Percentiles rank a stretch among this genome's conserved stretches.
phyloP scores from a whole-genome alignment of 2,797 vertebrate genomes.

The Pseudomugil tenellus region DNA sequence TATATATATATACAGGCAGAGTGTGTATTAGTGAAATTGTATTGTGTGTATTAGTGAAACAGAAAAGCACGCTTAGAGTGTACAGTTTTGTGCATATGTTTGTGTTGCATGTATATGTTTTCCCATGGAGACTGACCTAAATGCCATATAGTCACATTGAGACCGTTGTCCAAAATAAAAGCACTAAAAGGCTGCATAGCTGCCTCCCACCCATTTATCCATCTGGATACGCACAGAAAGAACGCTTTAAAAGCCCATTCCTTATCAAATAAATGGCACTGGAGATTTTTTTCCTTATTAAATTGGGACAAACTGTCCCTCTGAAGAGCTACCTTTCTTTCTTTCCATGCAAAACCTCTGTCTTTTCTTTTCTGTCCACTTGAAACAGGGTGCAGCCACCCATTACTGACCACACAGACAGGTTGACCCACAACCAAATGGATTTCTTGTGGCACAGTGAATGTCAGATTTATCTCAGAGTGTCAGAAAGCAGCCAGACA shows the following conservation, averaged over 20 bases:
- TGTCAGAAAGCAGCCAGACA: constrained; percentile 47
- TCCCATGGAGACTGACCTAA: background rate
- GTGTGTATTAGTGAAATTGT: background rate
- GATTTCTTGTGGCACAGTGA: constrained; percentile 46
- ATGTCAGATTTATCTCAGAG: constrained; percentile 56
- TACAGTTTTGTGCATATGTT: background rate
- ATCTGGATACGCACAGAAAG: background rate
- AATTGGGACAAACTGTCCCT: background rate
- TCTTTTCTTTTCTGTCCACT: constrained; percentile 1
- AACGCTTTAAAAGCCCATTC: background rate
- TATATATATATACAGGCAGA: too few relatives aligned
- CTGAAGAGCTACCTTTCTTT: background rate
- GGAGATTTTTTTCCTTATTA: background rate
- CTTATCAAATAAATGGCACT: background rate
- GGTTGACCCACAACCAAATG: constrained; percentile 11
- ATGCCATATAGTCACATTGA: background rate
- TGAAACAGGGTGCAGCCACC: constrained; percentile 8
- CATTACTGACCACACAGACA: constrained; percentile 29
- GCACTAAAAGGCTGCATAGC: constrained; percentile 7
- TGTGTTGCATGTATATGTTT: background rate
- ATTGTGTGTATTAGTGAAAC: background rate
- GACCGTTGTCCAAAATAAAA: constrained; percentile 1
- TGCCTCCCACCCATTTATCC: background rate
- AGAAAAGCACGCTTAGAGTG: background rate
- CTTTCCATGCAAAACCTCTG: constrained; percentile 10